Base-by-base conservation (phyloP, 92 coral and sea anemone genomes). In the Paragorgia papillata region DNA sequence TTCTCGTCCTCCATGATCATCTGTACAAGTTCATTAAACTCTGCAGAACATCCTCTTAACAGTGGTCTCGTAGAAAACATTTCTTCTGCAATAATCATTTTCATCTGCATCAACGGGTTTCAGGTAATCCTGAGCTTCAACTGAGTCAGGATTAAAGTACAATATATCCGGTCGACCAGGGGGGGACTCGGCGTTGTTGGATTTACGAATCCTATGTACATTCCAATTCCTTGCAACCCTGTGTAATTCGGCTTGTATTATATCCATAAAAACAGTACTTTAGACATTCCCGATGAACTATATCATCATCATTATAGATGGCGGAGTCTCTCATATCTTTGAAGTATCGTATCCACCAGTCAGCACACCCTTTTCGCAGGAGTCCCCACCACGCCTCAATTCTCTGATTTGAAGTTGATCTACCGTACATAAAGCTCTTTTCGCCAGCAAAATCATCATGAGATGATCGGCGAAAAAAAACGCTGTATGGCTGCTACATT, bases 1-100 rank as follows among this genome's bases (percentile, higher is more conserved):
- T 68, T n/a, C n/a, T n/a, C n/a, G n/a, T 87, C 92, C 61, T 84
- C 84, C 84, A 80, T 84, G 25, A 88, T 88, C 88, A 84, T 80
- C 56, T 60, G 80, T 22, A 83, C 91, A 76, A 88, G 74, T 49
- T 80, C 86, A 60, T 77, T 68, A 59, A 88, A 88, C 76, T 81
- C 37, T 21, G 74, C 77, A 15, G 86, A 84, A 80, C 84, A 88
- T 37, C 82, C 91, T 35, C 53, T 79, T 14, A 67, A 57, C 66
- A 76, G 41, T 32, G 85, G 64, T 53, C 70, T 66, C 46, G 63
- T 68, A 61, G 85, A 62, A 35, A 85, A 80, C 80, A 66, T 59
- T 54, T 80, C 86, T 43, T 68, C 82, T 53, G 88, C 86, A 30
- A 84, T 51, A 79, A n/a, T 73, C 79, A 29, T 25, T 56, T 51